A percentile compares a stretch with the other conserved stretches of the same genome.
phyloP scores from a whole-genome alignment of 2,113 vertebrate genomes.

The Centrocercus urophasianus region DNA sequence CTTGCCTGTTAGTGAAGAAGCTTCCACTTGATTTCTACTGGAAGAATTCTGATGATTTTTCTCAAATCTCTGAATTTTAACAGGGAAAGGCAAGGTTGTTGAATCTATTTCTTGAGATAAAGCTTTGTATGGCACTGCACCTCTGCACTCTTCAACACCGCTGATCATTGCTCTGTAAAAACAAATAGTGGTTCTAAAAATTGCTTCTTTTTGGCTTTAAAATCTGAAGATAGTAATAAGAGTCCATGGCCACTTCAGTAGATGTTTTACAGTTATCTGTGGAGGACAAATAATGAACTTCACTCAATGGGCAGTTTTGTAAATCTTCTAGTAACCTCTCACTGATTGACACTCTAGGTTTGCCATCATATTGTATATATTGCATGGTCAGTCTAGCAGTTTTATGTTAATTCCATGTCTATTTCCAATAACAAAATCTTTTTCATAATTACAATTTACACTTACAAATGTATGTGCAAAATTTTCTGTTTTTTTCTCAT shows the following conservation, averaged over 20 bases:
- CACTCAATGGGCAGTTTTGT: fast-evolving
- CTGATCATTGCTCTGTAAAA: background rate
- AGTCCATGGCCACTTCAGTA: background rate
- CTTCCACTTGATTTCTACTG: background rate
- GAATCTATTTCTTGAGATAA: fast-evolving
- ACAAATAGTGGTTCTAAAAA: background rate
- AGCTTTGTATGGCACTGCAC: background rate
- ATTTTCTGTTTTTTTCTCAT: background rate
- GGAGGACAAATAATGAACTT: background rate
- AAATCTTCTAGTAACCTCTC: background rate
- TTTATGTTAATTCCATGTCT: background rate
- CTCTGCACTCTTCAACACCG: fast-evolving
- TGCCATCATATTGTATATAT: background rate
- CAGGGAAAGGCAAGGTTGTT: background rate
- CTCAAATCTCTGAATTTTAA: background rate
- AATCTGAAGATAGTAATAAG: background rate
- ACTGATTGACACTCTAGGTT: background rate
- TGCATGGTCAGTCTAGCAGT: background rate
- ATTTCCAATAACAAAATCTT: background rate
- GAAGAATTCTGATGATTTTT: background rate
- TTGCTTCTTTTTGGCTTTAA: background rate
- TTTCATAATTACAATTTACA: background rate
- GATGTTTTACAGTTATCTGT: background rate
- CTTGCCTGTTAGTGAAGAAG: background rate
- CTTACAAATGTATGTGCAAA: background rate